Evolutionary conservation across 1,140 invertebrate species (phyloP).

Genomic region (Pseudomyrmex flavicornis): DNA sequence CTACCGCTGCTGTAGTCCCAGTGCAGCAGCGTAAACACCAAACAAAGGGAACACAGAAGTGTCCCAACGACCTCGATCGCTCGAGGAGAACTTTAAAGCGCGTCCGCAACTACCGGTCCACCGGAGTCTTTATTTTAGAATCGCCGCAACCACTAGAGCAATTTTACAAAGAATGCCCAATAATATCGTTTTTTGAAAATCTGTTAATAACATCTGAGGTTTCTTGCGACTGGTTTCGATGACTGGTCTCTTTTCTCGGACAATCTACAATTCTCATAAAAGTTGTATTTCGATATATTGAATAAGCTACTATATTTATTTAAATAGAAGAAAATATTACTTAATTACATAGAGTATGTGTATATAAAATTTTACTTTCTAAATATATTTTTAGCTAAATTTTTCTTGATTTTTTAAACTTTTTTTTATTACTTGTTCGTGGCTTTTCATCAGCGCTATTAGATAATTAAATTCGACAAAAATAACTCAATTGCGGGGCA

Average conservation of each 20-base stretch:
- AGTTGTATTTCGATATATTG: not conserved
- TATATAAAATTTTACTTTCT: not conserved
- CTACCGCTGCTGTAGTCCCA: conserved; percentile 37
- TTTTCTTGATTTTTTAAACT: not conserved
- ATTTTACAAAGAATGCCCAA: not conserved
- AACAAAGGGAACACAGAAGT: conserved; percentile 81
- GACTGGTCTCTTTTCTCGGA: not conserved
- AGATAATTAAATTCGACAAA: not conserved
- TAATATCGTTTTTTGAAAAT: not conserved
- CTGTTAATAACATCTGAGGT: not conserved
- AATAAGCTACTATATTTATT: not conserved
- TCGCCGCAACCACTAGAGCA: not conserved
- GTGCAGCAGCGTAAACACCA: conserved; percentile 78
- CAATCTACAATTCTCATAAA: not conserved
- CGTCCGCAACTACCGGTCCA: conserved; percentile 65
- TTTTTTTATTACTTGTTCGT: not conserved
- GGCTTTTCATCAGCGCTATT: not conserved
- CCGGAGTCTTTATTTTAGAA: conserved; percentile 55
- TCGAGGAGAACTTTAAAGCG: conserved; percentile 82
- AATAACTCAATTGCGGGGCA: not conserved
- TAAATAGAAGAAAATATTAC: too few relatives aligned
- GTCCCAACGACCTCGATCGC: conserved; percentile 81
- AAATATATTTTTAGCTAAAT: not conserved
- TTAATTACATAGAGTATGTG: not conserved
- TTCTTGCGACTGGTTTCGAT: not conserved